Percentiles rank a stretch among this genome's conserved stretches.
Conservation (phyloP, 2,113 vertebrate genomes). For the Gobio gobio region DNA sequence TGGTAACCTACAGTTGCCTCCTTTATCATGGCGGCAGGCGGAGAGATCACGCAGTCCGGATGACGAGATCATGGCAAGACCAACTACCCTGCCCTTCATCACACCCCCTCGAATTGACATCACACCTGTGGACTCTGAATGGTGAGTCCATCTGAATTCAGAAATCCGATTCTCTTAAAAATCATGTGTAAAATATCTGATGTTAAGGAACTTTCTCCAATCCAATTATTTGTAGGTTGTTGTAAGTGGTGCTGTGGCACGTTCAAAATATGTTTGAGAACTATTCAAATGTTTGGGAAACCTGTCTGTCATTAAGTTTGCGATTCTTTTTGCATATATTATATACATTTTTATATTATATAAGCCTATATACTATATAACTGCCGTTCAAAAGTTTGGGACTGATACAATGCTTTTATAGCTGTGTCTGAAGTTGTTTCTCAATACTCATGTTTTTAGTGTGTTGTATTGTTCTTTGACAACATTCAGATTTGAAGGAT, state of each 20-base stretch:
- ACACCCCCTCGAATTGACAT: constrained; percentile 91
- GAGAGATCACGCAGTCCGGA: constrained; percentile 87
- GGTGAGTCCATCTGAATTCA: constrained; percentile 74
- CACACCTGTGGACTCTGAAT: constrained; percentile 88
- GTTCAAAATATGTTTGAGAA: neutral
- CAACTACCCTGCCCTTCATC: constrained; percentile 87
- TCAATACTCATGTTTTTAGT: neutral
- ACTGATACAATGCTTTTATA: neutral
- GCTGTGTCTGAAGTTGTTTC: neutral
- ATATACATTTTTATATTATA: neutral
- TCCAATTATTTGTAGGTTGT: too few relatives aligned
- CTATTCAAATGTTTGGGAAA: neutral
- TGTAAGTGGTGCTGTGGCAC: neutral
- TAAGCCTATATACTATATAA: neutral
- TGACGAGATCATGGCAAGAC: constrained; percentile 82
- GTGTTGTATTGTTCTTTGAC: neutral
- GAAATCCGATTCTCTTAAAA: neutral
- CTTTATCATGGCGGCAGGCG: constrained; percentile 87
- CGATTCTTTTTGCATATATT: neutral
- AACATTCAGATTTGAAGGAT: neutral
- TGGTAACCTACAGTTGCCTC: constrained; percentile 90
- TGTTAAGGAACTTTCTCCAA: neutral
- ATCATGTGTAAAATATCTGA: neutral
- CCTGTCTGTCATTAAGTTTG: neutral
- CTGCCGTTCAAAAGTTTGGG: neutral